phyloP scores from a whole-genome alignment of 2,888 invertebrate species.

The Bombylius major region DNA sequence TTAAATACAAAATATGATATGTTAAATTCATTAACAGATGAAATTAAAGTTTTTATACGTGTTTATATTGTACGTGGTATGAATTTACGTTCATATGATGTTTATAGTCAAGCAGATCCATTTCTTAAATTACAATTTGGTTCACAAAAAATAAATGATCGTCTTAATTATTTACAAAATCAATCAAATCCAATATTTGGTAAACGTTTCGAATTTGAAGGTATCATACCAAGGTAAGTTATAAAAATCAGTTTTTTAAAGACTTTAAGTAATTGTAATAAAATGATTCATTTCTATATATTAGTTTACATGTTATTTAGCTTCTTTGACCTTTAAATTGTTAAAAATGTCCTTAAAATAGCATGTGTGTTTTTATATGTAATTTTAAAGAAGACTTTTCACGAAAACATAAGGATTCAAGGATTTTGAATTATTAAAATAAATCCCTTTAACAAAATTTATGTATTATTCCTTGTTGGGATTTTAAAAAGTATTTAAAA shows the following conservation, averaged over 20 bases:
- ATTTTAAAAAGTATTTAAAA: no score
- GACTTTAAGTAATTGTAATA: no score
- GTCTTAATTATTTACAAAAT: slow-evolving; percentile 55
- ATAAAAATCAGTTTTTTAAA: background rate
- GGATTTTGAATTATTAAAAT: no score
- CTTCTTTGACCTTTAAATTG: background rate
- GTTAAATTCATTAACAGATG: slow-evolving; percentile 10
- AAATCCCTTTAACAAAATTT: no score
- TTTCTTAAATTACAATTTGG: slow-evolving; percentile 61
- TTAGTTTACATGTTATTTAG: no score
- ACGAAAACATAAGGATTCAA: no score
- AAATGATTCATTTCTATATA: no score
- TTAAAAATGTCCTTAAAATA: background rate
- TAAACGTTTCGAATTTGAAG: slow-evolving; percentile 41
- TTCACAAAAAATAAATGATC: slow-evolving; percentile 49
- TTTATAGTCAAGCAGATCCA: slow-evolving; percentile 61
- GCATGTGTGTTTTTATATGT: no score
- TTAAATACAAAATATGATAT: background rate
- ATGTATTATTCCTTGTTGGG: no score
- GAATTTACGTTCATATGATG: slow-evolving; percentile 58
- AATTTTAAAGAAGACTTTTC: no score
- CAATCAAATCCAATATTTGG: slow-evolving; percentile 77
- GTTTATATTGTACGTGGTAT: slow-evolving; percentile 65
- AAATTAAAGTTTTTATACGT: slow-evolving; percentile 40
- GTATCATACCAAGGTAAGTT: slow-evolving; percentile 24